phyloP scores from a whole-genome alignment of 1,140 invertebrate species.

The Drosophila santomea region DNA sequence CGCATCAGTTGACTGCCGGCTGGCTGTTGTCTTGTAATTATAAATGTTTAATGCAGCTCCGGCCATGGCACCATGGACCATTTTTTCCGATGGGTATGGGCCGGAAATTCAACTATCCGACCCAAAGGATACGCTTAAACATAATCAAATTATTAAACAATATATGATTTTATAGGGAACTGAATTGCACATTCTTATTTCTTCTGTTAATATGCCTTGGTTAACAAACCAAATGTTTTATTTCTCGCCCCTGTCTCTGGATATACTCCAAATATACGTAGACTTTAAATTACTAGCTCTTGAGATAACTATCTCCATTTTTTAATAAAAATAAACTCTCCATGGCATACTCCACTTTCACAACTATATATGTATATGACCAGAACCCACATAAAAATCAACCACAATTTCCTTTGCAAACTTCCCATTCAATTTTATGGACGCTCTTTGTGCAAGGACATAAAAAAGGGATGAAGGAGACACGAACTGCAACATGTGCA shows the following conservation, averaged over 20 bases:
- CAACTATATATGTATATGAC: background rate
- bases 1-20: conserved; percentile 18
- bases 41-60: conserved; percentile 73
- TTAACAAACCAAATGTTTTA: too few relatives aligned
- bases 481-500: conserved; percentile 42
- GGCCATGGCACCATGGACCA: conserved; percentile 5
- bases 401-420: conserved; percentile 20
- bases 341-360: conserved; percentile 1
- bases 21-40: conserved; percentile 71
- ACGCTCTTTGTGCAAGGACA: conserved; percentile 17
- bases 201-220: too few relatives aligned
- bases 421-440: conserved; percentile 15
- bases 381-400: conserved; percentile 13
- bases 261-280: too few relatives aligned
- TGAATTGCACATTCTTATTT: too few relatives aligned
- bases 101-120: conserved; percentile 9
- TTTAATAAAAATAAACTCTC: conserved; percentile 1
- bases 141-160: background rate
- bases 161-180: background rate
- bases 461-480: conserved; percentile 17
- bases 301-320: background rate
- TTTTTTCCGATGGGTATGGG: conserved; percentile 14
- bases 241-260: too few relatives aligned
- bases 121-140: conserved; percentile 16
- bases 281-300: background rate